A percentile compares a stretch with the other conserved stretches of the same genome.
Evolutionary conservation across 2,113 vertebrate genomes (phyloP).

Genomic region (Ascaphus truei): DNA sequence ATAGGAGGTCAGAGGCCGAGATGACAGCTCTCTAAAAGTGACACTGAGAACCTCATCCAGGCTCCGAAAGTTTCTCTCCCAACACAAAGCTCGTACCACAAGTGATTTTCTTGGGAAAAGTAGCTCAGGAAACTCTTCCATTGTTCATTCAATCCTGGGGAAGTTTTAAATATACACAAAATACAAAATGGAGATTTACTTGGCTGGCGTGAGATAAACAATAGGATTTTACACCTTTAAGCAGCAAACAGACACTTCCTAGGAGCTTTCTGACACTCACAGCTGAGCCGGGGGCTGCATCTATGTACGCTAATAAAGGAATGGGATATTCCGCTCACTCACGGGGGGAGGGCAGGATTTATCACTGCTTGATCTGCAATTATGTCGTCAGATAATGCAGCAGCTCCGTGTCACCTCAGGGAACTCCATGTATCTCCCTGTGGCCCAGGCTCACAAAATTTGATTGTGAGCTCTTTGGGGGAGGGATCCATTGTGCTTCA

Average conservation of each 20-base stretch:
- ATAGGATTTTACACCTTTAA: slow-evolving; percentile 31
- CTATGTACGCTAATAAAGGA: no score
- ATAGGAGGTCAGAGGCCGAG: not conserved
- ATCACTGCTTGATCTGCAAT: no score
- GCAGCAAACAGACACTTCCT: slow-evolving; percentile 33
- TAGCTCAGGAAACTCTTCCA: slow-evolving; percentile 27
- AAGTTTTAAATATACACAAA: slow-evolving; percentile 23
- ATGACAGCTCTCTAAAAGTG: not conserved
- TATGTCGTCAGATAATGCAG: no score
- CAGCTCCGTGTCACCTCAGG: no score
- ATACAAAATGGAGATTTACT: slow-evolving; percentile 23
- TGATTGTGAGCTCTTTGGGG: no score
- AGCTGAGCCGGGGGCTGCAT: no score
- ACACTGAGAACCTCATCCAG: slow-evolving; percentile 4
- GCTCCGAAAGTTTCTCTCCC: not conserved
- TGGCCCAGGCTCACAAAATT: no score
- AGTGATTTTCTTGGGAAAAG: slow-evolving; percentile 16
- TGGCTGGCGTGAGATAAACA: slow-evolving; percentile 28
- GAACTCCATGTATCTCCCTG: no score
- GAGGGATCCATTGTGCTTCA: no score
- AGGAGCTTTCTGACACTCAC: slow-evolving; percentile 2
- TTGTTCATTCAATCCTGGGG: slow-evolving; percentile 27
- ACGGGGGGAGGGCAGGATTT: no score
- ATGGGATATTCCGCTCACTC: no score
- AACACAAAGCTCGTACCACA: slow-evolving; percentile 8